Conservation (phyloP, 2,888 invertebrate species). For the Rhynchonema sp. region DNA sequence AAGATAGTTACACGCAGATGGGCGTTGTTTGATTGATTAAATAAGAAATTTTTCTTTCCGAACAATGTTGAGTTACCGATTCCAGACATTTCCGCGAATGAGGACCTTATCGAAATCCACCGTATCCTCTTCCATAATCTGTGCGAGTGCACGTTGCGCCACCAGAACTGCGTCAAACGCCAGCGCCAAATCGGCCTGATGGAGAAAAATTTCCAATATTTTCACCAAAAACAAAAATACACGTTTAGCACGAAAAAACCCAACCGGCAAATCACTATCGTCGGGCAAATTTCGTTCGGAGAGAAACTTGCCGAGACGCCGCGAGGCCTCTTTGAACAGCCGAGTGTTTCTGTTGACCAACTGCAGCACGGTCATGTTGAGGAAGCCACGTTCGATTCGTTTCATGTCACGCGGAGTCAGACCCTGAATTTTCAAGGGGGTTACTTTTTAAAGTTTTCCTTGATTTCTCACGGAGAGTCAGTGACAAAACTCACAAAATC, state of each 20-base stretch:
- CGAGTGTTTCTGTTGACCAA: neutral
- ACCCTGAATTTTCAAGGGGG: neutral
- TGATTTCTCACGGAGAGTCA: neutral
- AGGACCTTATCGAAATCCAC: neutral
- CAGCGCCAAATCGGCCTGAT: neutral
- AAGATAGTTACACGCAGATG: too few species aligned
- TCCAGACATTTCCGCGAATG: too few species aligned
- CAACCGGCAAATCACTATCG: neutral
- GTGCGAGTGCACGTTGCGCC: neutral
- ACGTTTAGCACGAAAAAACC: neutral
- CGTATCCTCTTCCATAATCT: neutral
- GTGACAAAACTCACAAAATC: neutral
- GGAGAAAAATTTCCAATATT: neutral
- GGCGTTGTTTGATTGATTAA: too few species aligned
- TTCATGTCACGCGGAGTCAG: neutral
- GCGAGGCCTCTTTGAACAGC: neutral
- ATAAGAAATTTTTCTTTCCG: too few species aligned
- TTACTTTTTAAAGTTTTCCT: neutral
- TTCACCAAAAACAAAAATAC: neutral
- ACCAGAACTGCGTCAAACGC: neutral
- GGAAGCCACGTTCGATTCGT: neutral
- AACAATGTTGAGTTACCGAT: too few species aligned
- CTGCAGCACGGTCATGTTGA: neutral
- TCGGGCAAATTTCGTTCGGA: neutral
- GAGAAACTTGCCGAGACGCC: neutral